Percentiles rank a stretch among this genome's conserved stretches.
phyloP scores from a whole-genome alignment of 2,888 invertebrate species.

The Synanthedon tipuliformis region DNA sequence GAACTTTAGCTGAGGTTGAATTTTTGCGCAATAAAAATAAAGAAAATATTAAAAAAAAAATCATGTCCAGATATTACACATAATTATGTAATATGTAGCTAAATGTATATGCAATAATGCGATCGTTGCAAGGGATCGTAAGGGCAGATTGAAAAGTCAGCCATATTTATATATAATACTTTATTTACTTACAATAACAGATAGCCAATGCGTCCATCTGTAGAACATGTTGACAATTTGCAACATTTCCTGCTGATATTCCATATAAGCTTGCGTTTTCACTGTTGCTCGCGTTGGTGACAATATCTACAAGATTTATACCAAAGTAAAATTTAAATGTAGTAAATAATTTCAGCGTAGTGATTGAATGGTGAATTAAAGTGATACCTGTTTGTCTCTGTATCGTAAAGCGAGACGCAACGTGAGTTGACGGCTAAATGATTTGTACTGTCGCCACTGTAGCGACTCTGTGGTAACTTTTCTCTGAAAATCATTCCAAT shows the following conservation, averaged over 20 bases:
- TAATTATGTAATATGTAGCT: no score
- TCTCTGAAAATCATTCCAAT: slow-evolving; percentile 36
- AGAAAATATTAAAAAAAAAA: no score
- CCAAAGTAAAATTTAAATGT: background rate
- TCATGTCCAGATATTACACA: no score
- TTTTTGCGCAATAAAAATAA: no score
- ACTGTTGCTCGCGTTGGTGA: slow-evolving; percentile 36
- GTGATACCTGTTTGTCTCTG: slow-evolving; percentile 34
- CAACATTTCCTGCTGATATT: slow-evolving; percentile 45
- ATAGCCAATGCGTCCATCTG: slow-evolving; percentile 52
- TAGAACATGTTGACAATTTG: slow-evolving; percentile 48
- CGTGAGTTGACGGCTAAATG: slow-evolving; percentile 43
- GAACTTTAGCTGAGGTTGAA: no score
- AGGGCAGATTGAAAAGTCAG: no score
- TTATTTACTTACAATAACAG: slow-evolving; percentile 42
- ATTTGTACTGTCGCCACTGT: slow-evolving; percentile 57
- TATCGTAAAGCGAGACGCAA: slow-evolving; percentile 38
- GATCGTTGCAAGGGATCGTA: no score
- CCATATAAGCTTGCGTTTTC: slow-evolving; percentile 32
- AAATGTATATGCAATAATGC: no score
- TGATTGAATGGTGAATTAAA: background rate
- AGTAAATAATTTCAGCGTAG: background rate
- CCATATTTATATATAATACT: slow-evolving; percentile 7
- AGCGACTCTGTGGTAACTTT: slow-evolving; percentile 39
- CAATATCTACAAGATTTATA: slow-evolving; percentile 25